phyloP scores from a whole-genome alignment of 2,113 vertebrate species.

The Catagonus wagneri region DNA sequence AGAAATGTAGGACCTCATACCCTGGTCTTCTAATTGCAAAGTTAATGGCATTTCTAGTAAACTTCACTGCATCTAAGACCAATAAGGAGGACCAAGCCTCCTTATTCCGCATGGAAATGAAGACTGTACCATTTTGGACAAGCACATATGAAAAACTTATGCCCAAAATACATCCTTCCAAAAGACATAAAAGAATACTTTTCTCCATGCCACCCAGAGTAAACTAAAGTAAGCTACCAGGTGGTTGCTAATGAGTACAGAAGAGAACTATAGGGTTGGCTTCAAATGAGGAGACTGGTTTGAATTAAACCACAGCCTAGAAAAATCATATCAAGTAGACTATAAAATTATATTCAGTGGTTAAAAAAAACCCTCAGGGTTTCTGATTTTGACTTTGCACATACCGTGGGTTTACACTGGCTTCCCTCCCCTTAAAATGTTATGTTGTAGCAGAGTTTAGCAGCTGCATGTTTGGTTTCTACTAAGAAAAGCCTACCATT shows the following conservation, averaged over 20 bases:
- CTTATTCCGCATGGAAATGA: background rate
- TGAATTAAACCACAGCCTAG: constrained; percentile 62
- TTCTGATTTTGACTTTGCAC: constrained; percentile 63
- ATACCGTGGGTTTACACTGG: constrained; percentile 64
- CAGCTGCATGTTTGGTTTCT: constrained; percentile 30
- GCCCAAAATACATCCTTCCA: background rate
- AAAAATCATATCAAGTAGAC: constrained; percentile 74
- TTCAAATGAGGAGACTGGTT: constrained; percentile 53
- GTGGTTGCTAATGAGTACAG: background rate
- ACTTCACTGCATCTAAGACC: background rate
- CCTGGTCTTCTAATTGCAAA: background rate
- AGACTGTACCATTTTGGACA: background rate
- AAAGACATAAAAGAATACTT: background rate
- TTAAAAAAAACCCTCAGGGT: constrained; percentile 24
- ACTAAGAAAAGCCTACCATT: constrained; percentile 53
- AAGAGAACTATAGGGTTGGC: background rate
- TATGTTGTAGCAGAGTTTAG: constrained; percentile 52
- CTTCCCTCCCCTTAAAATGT: constrained; percentile 58
- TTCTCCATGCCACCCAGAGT: background rate
- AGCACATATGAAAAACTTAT: background rate
- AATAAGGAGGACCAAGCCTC: background rate
- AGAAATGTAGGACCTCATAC: background rate
- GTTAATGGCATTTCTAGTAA: background rate
- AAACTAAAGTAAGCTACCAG: constrained; percentile 23
- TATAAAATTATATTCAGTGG: constrained; percentile 68